Percentiles rank a stretch among this genome's conserved stretches.
These are phyloP conservation scores for Apodemia mormo DNA, from an alignment of 2,888 invertebrate species.

Conservation along the genomic window DNA sequence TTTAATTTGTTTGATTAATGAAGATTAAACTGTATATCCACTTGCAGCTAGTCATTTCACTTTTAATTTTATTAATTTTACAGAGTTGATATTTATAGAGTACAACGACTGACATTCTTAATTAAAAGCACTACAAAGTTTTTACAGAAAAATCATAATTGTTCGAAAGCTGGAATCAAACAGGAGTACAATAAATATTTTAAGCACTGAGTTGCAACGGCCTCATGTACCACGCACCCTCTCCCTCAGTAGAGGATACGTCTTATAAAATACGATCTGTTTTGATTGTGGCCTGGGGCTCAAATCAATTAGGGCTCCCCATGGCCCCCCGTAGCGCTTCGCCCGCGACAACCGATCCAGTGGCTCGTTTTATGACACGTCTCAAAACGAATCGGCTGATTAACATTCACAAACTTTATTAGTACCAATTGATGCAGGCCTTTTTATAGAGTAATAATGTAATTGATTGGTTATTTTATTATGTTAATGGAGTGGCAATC, in stretches of 20 bases:
- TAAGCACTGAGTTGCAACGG: constrained; percentile 25
- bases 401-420: constrained; percentile 79
- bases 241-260: constrained; percentile 60
- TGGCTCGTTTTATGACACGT: constrained; percentile 81
- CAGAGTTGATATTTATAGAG: too few species aligned
- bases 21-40: too few species aligned
- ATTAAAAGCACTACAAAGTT: too few species aligned
- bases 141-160: not conserved
- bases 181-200: not conserved
- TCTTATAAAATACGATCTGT: constrained; percentile 83
- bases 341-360: constrained; percentile 75
- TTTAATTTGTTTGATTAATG: too few species aligned
- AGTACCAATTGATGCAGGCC: constrained; percentile 63
- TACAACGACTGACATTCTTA: too few species aligned
- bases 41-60: too few species aligned
- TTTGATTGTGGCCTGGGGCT: constrained; percentile 83
- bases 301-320: constrained; percentile 80
- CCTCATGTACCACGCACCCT: constrained; percentile 40
- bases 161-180: not conserved
- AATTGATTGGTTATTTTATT: constrained; percentile 53
- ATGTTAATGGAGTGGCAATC: constrained; percentile 28
- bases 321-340: constrained; percentile 61
- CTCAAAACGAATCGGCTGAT: constrained; percentile 76
- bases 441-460: constrained; percentile 36
- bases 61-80: too few species aligned